A percentile compares a stretch with the other conserved stretches of the same genome.
Evolutionary conservation across 2,113 vertebrate genomes (phyloP).

Genomic region (Archocentrus centrarchus): DNA sequence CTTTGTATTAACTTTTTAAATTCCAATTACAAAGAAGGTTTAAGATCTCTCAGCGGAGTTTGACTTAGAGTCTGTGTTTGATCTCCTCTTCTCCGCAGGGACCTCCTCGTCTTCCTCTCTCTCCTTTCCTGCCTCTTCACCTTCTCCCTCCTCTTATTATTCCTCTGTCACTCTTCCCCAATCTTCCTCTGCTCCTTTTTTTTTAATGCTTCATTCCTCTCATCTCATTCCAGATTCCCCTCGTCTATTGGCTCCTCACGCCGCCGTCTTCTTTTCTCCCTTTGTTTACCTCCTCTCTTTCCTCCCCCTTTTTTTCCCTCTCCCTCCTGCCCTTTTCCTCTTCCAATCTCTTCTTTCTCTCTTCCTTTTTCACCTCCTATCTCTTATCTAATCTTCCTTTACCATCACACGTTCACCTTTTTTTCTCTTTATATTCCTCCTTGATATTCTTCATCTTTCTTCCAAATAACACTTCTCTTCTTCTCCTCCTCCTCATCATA

Average conservation of each 20-base stretch:
- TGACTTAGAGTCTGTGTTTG: constrained; percentile 74
- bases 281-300: background rate
- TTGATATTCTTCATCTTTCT: background rate
- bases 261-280: background rate
- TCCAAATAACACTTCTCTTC: background rate
- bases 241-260: background rate
- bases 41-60: constrained; percentile 74
- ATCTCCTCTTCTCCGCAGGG: constrained; percentile 69
- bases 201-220: background rate
- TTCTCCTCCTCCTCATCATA: background rate
- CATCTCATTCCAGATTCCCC: background rate
- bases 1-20: constrained; percentile 75
- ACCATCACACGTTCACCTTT: background rate
- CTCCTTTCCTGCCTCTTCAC: constrained; percentile 57
- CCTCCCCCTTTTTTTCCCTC: background rate
- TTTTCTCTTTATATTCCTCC: background rate
- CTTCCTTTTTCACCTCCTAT: constrained; percentile 1
- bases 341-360: background rate
- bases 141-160: constrained; percentile 46
- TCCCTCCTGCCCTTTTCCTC: background rate
- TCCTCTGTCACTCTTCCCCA: constrained; percentile 8
- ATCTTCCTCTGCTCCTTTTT: background rate
- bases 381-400: background rate
- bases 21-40: constrained; percentile 77
- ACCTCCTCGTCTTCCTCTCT: constrained; percentile 55